Conservation (phyloP, 2,113 vertebrate species). For the Bubo blakistoni region DNA sequence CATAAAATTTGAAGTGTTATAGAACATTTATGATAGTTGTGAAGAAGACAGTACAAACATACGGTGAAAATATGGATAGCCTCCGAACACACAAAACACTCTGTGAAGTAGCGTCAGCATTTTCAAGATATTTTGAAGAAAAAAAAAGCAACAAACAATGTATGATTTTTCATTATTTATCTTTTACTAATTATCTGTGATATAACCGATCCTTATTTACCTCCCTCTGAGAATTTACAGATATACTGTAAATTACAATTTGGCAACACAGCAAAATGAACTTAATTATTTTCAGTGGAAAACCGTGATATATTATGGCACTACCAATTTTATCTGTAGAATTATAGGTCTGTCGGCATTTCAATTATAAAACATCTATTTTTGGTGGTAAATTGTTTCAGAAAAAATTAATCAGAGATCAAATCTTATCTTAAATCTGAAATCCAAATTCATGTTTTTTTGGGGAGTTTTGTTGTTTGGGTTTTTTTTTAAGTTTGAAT, state of each 20-base stretch:
- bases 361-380: not conserved
- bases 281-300: not conserved
- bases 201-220: not conserved
- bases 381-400: not conserved
- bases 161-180: not conserved
- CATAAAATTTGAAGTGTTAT: constrained; percentile 44
- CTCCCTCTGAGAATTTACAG: not conserved
- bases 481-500: not conserved
- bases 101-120: not conserved
- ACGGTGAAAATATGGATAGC: constrained; percentile 15
- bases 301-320: not conserved
- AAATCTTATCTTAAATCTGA: not conserved
- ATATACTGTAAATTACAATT: not conserved
- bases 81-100: not conserved
- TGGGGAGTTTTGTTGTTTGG: not conserved
- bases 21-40: constrained; percentile 27
- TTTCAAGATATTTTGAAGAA: not conserved
- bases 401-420: not conserved
- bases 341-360: not conserved
- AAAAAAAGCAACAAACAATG: not conserved
- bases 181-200: constrained; percentile 4
- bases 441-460: not conserved
- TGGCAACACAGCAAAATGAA: not conserved
- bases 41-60: not conserved
- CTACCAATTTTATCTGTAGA: not conserved